Base-by-base conservation (phyloP, 2,797 vertebrate genomes). In the Esox masquinongy region DNA sequence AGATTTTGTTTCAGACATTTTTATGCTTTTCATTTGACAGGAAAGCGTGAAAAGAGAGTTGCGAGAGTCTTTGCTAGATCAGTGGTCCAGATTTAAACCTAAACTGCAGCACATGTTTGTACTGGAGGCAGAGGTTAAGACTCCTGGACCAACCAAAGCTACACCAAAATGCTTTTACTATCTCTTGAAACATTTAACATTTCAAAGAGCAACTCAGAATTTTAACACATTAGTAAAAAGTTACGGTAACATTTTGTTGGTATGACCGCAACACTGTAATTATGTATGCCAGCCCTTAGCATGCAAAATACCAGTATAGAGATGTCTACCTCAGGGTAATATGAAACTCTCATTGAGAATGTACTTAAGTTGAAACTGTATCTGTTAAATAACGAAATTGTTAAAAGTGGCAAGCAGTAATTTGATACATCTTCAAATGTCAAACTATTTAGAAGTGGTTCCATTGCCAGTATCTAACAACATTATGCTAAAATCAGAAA, bases 401-500 rank as follows among this genome's bases (percentile, higher is more conserved):
- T 39, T 68, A 4, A 3, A 68, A 11, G 56, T 61, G 31, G 19
- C 16, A 68, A 39, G 34, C 34, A 68, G 66, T 17, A 36, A 68
- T n/a, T 34, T 34, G 66, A 68, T 68, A 68, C 66, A 68, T n/a
- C 66, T 68, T 16, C 66, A 68, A 47, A 68, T 68, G 29, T 59
- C n/a, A 59, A 59, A 59, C 56, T 24, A 59, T n/a, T 61, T 24
- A 24, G 9, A 61, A 61, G 56, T 11, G 11, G 22, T 61, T 61
- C 56, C 17, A 12, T 61, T 61, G 56, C 22, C 56, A 61, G 22
- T 61, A 12, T 61, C 22, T 24, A 9, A 5, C n/a, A 24, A 61
- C 24, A 61, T 24, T 61, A 61, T 61, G 56, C 22, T 24, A 61
- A 61, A 24, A 61, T 61, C 5, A 9, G 9, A 61, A 24, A 5